Percentiles rank a stretch among this genome's conserved stretches.
phyloP scores from a whole-genome alignment of 92 coral and sea anemone genomes.

The Paramuricea clavata region DNA sequence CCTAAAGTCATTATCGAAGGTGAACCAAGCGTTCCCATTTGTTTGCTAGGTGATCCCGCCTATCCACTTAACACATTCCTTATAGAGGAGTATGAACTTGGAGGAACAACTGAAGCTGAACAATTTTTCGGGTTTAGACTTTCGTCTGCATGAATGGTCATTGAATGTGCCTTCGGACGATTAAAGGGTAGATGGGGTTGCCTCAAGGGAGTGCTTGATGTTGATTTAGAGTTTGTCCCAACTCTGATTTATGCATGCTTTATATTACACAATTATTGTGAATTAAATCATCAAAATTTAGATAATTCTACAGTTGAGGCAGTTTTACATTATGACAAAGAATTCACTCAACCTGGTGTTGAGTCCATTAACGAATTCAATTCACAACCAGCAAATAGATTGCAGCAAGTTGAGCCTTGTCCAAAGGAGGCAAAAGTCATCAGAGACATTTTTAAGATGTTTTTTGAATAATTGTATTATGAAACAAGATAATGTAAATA shows the following conservation, averaged over 20 bases:
- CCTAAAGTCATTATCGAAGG: background rate
- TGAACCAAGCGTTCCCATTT: background rate
- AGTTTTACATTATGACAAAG: too few species aligned
- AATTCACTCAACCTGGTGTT: too few species aligned
- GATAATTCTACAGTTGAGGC: slow-evolving; percentile 1
- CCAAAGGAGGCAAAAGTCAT: too few species aligned
- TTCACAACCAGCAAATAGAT: too few species aligned
- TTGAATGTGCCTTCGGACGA: too few species aligned
- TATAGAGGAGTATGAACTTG: background rate
- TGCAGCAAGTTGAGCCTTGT: too few species aligned
- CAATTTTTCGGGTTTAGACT: background rate
- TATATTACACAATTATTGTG: slow-evolving; percentile 59
- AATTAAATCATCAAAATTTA: slow-evolving; percentile 33
- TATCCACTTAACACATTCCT: background rate
- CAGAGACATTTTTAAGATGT: too few species aligned
- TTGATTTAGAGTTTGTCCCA: slow-evolving; percentile 45
- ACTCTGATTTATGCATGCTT: slow-evolving; percentile 61
- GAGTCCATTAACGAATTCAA: too few species aligned
- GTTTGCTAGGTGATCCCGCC: background rate
- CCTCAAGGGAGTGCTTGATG: slow-evolving; percentile 55
- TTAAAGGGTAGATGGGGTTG: too few species aligned
- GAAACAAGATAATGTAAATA: too few species aligned
- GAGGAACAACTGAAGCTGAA: background rate
- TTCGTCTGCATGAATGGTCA: too few species aligned
- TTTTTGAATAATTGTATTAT: too few species aligned